These are phyloP conservation scores for Julus scanicus DNA, from an alignment of 2,888 invertebrate genomes.

Conservation along the genomic window DNA sequence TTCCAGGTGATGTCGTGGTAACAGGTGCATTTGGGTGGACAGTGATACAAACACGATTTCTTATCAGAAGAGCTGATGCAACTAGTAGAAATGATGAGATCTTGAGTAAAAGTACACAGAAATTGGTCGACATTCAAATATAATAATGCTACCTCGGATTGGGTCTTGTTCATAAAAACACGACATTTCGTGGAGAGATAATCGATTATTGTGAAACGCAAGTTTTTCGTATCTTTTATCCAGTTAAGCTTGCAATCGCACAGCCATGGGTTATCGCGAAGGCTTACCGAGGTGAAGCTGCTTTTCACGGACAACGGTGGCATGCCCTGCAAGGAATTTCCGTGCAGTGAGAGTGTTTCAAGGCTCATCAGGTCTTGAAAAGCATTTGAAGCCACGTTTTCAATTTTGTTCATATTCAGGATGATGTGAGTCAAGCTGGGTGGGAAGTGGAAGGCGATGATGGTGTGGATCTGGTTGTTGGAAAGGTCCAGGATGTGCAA, in stretches of 20 bases:
- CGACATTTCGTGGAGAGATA: not conserved
- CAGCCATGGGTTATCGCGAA: slow-evolving; percentile 51
- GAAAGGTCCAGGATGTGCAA: slow-evolving; percentile 53
- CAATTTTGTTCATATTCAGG: slow-evolving; percentile 39
- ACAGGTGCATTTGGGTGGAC: slow-evolving; percentile 51
- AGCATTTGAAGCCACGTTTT: not conserved
- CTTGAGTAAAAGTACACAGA: slow-evolving; percentile 44
- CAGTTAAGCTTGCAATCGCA: slow-evolving; percentile 50
- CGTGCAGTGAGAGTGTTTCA: not conserved
- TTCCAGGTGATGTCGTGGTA: slow-evolving; percentile 50
- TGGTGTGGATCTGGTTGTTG: not conserved
- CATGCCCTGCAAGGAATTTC: slow-evolving; percentile 24
- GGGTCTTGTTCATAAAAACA: slow-evolving; percentile 25
- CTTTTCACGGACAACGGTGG: not conserved
- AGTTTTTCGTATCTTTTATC: slow-evolving; percentile 18
- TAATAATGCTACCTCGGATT: not conserved
- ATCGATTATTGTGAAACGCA: slow-evolving; percentile 27
- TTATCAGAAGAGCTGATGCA: not conserved
- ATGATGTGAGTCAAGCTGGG: slow-evolving; percentile 43
- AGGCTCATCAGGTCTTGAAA: slow-evolving; percentile 14
- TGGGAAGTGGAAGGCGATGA: slow-evolving; percentile 31
- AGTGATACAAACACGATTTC: slow-evolving; percentile 23
- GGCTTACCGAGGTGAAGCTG: not conserved
- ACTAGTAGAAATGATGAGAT: not conserved
- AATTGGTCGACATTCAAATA: not conserved